Conservation (phyloP, 2,113 vertebrate species). For the Hyla sarda region DNA sequence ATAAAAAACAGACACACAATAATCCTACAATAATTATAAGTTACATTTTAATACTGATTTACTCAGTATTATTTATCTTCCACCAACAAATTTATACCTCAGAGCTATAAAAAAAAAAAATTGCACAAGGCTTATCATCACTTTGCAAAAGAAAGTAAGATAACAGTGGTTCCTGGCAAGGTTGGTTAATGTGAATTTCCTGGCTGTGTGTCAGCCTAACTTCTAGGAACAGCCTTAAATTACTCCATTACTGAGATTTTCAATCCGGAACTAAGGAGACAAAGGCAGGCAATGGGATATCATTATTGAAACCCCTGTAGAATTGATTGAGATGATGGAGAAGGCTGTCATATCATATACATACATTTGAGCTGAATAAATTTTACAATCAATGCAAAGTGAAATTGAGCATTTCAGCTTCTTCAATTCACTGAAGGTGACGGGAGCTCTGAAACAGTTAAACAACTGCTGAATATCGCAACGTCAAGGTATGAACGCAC, state of each 20-base stretch:
- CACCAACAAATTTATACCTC: not conserved
- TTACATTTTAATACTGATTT: not conserved
- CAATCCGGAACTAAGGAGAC: slow-evolving; percentile 57
- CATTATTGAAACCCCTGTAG: slow-evolving; percentile 54
- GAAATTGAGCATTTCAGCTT: slow-evolving; percentile 35
- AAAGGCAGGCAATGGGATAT: slow-evolving; percentile 56
- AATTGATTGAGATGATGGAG: slow-evolving; percentile 56
- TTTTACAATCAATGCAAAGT: slow-evolving; percentile 49
- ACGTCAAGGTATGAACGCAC: slow-evolving; percentile 1
- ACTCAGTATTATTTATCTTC: not conserved
- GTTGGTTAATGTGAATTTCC: slow-evolving; percentile 50
- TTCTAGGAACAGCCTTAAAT: slow-evolving; percentile 58
- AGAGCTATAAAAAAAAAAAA: too few relatives aligned
- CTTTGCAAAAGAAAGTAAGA: slow-evolving; percentile 33
- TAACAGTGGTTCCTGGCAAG: slow-evolving; percentile 35
- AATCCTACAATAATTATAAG: not conserved
- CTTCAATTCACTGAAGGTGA: slow-evolving; percentile 1
- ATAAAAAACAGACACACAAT: not conserved
- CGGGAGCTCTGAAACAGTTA: slow-evolving; percentile 18
- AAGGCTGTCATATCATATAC: slow-evolving; percentile 48
- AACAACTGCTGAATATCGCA: not conserved
- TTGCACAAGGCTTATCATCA: not conserved
- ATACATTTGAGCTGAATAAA: slow-evolving; percentile 54
- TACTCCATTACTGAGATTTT: slow-evolving; percentile 54
- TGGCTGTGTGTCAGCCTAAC: slow-evolving; percentile 53